These are phyloP conservation scores for Crotalus viridis DNA, from an alignment of 2,113 vertebrate species.

Conservation along the genomic window DNA sequence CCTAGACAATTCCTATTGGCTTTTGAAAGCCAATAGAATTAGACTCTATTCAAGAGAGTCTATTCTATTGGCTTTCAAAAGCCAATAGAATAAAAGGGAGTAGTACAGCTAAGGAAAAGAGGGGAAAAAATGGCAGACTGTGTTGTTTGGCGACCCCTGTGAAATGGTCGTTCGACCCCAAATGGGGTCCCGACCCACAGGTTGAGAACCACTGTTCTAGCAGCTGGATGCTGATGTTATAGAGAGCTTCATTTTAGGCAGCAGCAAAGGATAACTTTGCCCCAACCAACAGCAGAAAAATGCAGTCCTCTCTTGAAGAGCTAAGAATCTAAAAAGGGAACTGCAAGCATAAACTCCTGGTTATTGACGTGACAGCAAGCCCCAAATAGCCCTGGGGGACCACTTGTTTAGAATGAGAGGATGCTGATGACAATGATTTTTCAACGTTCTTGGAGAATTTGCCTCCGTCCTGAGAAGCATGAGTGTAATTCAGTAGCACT, in stretches of 20 bases:
- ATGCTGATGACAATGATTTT: not conserved
- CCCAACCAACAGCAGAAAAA: not conserved
- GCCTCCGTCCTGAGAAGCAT: not conserved
- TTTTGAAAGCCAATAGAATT: too few relatives aligned
- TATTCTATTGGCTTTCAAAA: too few relatives aligned
- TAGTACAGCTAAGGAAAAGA: too few relatives aligned
- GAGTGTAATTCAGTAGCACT: not conserved
- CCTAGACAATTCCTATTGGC: too few relatives aligned
- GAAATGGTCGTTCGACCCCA: too few relatives aligned
- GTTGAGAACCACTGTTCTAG: too few relatives aligned
- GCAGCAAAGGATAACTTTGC: not conserved
- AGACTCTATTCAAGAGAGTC: too few relatives aligned
- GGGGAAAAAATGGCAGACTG: too few relatives aligned
- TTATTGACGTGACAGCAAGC: constrained; percentile 6
- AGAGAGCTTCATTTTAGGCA: not conserved
- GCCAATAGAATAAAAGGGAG: too few relatives aligned
- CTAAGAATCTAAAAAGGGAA: not conserved
- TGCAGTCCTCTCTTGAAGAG: not conserved
- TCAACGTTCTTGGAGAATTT: not conserved
- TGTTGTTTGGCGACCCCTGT: too few relatives aligned
- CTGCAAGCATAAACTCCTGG: not conserved
- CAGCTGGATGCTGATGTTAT: too few relatives aligned
- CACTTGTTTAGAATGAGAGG: not conserved
- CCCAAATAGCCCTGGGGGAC: not conserved
- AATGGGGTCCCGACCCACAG: too few relatives aligned